Base-by-base conservation (phyloP, 2,113 vertebrate species). In the Nothobranchius furzeri region DNA sequence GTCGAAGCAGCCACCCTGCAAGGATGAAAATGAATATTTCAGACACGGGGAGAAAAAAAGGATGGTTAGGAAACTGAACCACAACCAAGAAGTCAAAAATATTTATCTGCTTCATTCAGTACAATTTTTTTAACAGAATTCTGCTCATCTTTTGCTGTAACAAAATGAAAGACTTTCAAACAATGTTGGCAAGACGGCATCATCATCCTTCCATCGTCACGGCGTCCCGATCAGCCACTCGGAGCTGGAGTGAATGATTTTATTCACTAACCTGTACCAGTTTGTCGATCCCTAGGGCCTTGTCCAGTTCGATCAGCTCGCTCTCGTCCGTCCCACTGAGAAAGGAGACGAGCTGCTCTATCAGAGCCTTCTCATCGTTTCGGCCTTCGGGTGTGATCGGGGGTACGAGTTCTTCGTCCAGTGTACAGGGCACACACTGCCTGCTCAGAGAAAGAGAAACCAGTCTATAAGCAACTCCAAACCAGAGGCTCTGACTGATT, bases 311-410 rank as follows among this genome's bases (percentile, higher is more conserved):
- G 0, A 94, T 96, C 73, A 98, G 91, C 73, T 98, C 95, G 0
- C 94, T 97, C 90, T 98, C 96, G 3, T 98, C 96, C n/a, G 96
- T 98, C 72, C 95, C 95, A n/a, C 96, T 98, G 75, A 98, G 95
- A 90, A 98, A 97, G 81, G 94, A 95, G 12, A 98, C 94, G 4
- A 98, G 94, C 89, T 98, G 96, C 70, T 98, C 96, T 0, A 98
- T 83, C 56, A 98, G 93, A 45, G 95, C 96, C 51, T 97, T 98
- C 91, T 98, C 96, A 1, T 98, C 96, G 1, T 92, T 98, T 9
- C 94, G 93, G 25, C 93, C 95, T 86, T 98, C 96, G 0, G 93
- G 92, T 1, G 95, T 95, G 62, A 94, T 95, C 55, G 95, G 96
- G 4, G 96, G 95, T 60, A 94, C 95, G 12, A 98, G 90, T 73